phyloP scores from a whole-genome alignment of 2,113 vertebrate species.

The Neofelis nebulosa region DNA sequence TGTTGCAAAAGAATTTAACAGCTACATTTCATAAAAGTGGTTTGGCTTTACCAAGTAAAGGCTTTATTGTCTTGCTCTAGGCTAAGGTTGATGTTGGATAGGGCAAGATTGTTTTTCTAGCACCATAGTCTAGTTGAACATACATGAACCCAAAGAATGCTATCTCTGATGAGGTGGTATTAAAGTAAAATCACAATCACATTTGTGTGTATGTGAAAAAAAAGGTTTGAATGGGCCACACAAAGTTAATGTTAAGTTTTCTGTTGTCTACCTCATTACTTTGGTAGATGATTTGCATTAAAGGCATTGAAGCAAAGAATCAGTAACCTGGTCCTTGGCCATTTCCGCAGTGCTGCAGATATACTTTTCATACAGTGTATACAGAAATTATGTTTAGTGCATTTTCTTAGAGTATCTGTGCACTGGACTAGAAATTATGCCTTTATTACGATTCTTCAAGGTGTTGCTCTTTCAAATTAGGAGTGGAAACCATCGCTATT shows the following conservation, averaged over 20 bases:
- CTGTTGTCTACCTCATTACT: conserved; percentile 79
- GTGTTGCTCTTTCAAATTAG: conserved; percentile 74
- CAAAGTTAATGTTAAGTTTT: conserved; percentile 84
- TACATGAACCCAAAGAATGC: conserved; percentile 58
- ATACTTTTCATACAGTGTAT: conserved; percentile 71
- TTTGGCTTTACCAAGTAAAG: conserved; percentile 57
- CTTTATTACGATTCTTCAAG: conserved; percentile 79
- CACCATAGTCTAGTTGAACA: conserved; percentile 5
- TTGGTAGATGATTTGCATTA: conserved; percentile 83
- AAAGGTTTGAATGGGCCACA: conserved; percentile 66
- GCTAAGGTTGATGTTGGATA: conserved; percentile 61
- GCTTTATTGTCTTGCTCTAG: conserved; percentile 76
- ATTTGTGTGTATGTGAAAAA: not conserved
- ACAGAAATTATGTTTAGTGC: conserved; percentile 75
- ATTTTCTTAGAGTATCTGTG: conserved; percentile 72
- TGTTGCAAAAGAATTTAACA: conserved; percentile 78
- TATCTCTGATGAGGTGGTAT: conserved; percentile 52
- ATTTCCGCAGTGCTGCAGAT: conserved; percentile 72
- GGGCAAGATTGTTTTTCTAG: not conserved
- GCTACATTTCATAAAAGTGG: conserved; percentile 64
- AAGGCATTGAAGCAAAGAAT: conserved; percentile 82
- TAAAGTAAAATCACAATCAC: conserved; percentile 70
- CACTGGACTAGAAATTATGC: conserved; percentile 82
- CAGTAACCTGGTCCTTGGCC: conserved; percentile 70
- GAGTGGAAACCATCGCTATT: conserved; percentile 60